phyloP scores from a whole-genome alignment of 2,797 vertebrate species.

The Pseudomugil gertrudae region DNA sequence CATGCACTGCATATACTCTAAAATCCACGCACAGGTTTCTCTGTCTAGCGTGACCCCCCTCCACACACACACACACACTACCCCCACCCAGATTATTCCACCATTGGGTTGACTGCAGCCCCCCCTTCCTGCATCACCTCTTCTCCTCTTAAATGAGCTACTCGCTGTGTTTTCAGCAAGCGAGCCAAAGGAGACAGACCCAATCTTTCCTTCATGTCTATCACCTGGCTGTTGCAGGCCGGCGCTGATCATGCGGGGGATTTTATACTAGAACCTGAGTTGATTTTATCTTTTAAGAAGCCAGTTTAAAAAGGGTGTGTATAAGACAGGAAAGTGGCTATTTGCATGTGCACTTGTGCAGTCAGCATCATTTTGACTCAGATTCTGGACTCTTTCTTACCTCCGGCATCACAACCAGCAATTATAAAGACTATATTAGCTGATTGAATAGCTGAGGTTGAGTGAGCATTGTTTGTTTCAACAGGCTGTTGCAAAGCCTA shows the following conservation, averaged over 20 bases:
- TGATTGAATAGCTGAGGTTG: constrained; percentile 22
- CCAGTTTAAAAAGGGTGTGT: constrained; percentile 34
- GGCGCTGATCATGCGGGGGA: constrained; percentile 29
- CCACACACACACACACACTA: no score
- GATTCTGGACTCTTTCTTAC: constrained; percentile 26
- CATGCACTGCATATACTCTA: neutral
- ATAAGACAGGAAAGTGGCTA: constrained; percentile 19
- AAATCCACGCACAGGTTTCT: constrained; percentile 28
- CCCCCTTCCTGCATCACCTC: constrained; percentile 76
- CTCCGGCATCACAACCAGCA: constrained; percentile 2
- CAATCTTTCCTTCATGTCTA: constrained; percentile 44
- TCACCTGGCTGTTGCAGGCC: constrained; percentile 46
- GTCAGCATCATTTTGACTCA: constrained; percentile 34
- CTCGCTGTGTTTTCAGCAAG: constrained; percentile 53
- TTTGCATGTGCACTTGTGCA: constrained; percentile 28
- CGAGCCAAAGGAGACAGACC: constrained; percentile 59
- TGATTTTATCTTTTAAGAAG: constrained; percentile 29
- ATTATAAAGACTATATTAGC: neutral
- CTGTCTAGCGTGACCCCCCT: constrained; percentile 34
- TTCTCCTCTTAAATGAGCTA: constrained; percentile 71
- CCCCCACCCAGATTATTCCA: constrained; percentile 68
- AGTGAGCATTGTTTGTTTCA: constrained; percentile 61
- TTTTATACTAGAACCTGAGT: constrained; percentile 26
- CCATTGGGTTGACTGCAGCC: constrained; percentile 79
- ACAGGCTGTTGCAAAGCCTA: constrained; percentile 76